Percentiles rank a stretch among this genome's conserved stretches.
These are phyloP conservation scores for Dynastes maya DNA, from an alignment of 2,888 invertebrate species.

Conservation along the genomic window DNA sequence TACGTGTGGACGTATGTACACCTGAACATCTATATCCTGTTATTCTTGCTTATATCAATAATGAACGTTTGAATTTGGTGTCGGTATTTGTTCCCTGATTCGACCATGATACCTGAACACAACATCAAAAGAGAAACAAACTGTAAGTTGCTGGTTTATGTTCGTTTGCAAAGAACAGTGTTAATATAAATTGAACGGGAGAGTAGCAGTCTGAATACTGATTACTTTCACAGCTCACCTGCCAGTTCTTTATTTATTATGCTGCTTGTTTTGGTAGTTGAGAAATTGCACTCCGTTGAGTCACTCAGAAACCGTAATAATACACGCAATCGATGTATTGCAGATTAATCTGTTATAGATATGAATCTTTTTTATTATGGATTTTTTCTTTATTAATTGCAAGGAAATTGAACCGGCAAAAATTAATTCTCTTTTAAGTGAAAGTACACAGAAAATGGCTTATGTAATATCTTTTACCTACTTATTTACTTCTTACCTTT, in stretches of 20 bases:
- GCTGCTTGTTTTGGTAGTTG: background rate
- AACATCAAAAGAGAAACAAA: background rate
- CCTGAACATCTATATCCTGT: no score
- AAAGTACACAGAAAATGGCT: no score
- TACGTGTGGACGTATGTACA: background rate
- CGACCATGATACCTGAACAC: background rate
- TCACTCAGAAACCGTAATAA: background rate
- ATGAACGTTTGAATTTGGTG: background rate
- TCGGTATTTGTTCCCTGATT: background rate
- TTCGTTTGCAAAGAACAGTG: background rate
- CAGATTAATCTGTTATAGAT: background rate
- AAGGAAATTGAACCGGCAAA: no score
- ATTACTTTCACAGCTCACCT: background rate
- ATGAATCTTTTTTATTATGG: background rate
- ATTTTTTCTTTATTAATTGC: no score
- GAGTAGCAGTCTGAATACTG: background rate
- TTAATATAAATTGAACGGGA: background rate
- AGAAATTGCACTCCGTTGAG: background rate
- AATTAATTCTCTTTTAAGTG: no score
- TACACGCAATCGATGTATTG: background rate
- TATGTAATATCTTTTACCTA: no score
- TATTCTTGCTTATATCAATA: no score
- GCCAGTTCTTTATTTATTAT: background rate
- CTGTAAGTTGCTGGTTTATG: background rate
- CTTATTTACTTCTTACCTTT: no score